Base-by-base conservation (phyloP, 2,113 vertebrate species). In the Cochlearius cochlearius region DNA sequence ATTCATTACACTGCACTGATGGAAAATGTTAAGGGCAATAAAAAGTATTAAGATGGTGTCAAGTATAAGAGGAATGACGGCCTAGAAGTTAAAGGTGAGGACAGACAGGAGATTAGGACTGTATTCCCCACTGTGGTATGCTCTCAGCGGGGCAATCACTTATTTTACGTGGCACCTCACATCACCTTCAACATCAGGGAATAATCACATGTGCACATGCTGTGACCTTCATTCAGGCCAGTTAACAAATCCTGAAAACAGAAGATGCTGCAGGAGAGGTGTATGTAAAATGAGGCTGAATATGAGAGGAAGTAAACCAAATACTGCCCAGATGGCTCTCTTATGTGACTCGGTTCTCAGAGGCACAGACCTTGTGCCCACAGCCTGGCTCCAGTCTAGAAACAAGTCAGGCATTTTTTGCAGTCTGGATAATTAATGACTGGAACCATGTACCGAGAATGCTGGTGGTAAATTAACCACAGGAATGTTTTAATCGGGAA, bases 401-500 rank as follows among this genome's bases (percentile, higher is more conserved):
- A 96, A 78, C 27, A 41, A 91, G 36, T 66, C 64, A 86, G 52
- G 69, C 52, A 62, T 81, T 94, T 93, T 94, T 82, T 94, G 56
- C 64, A 89, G 64, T 41, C 49, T 0, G 7, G 12, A 25, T 79
- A 94, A 92, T 96, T 89, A 75, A 91, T 84, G 83, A 84, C 69
- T 92, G 79, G 83, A 95, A 90, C 76, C 60, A 84, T 15, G 72
- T 32, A 94, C 75, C 59, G 91, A 83, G 79, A 92, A 86, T 88
- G 74, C 76, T 86, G 64, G 76, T 89, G 64, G 91, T 80, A 92
- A 92, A 92, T 45, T 72, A 69, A 87, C 83, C 94, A 89, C 86
- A 91, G 69, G 91, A 92, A 94, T 92, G 53, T 66, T 94, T 85
- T 94, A 95, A 96, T 94, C 80, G 82, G 80, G 83, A 92, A 66